phyloP scores from a whole-genome alignment of 2,888 invertebrate species.

The Melanophora roralis region DNA sequence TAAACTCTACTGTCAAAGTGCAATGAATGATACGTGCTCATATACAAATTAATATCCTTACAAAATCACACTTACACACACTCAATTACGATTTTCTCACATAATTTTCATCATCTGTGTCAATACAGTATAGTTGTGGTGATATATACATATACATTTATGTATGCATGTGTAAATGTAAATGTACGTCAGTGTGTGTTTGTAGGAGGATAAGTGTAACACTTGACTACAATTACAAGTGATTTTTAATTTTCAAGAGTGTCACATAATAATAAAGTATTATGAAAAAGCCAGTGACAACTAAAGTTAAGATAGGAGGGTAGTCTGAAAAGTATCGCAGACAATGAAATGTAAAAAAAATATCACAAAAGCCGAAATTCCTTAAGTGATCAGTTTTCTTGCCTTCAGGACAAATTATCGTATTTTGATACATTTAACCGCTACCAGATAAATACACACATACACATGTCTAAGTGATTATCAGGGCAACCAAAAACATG shows the following conservation, averaged over 20 bases:
- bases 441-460: too few relatives aligned
- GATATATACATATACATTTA: neutral
- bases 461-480: too few relatives aligned
- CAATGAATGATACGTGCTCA: conserved; percentile 17
- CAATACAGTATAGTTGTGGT: neutral
- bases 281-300: conserved; percentile 37
- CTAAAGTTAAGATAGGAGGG: neutral
- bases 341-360: neutral
- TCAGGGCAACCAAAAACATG: too few relatives aligned
- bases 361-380: neutral
- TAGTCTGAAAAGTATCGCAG: neutral
- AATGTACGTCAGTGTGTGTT: neutral
- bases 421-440: too few relatives aligned
- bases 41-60: conserved; percentile 36
- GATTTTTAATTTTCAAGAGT: conserved; percentile 62
- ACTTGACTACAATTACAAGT: conserved; percentile 66
- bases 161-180: neutral
- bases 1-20: neutral
- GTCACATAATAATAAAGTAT: conserved; percentile 62
- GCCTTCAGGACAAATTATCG: too few relatives aligned
- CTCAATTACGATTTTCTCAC: neutral
- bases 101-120: conserved; percentile 26
- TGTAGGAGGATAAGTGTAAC: conserved; percentile 45
- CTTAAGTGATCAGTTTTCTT: too few relatives aligned
- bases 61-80: neutral